These are phyloP conservation scores for Drosophila mercatorum DNA, from an alignment of 2,888 invertebrate species.

Conservation along the genomic window DNA sequence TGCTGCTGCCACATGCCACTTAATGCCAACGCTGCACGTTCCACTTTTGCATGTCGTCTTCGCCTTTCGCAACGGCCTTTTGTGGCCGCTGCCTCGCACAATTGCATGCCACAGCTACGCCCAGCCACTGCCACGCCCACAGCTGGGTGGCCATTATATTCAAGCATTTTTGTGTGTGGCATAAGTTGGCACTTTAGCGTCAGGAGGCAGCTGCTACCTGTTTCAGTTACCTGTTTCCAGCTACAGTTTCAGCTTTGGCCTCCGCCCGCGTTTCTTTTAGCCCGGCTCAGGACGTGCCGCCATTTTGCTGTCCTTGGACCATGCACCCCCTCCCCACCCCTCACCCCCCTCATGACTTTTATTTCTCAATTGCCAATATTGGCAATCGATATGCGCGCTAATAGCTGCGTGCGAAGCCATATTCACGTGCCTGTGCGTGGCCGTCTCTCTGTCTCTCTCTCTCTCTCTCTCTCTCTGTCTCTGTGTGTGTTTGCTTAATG, in stretches of 20 bases:
- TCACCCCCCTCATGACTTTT: slow-evolving; percentile 14
- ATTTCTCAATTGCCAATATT: slow-evolving; percentile 67
- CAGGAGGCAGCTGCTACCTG: slow-evolving; percentile 78
- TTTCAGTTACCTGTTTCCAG: slow-evolving; percentile 35
- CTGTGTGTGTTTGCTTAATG: slow-evolving; percentile 48
- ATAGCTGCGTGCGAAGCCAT: slow-evolving; percentile 45
- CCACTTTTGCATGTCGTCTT: slow-evolving; percentile 69
- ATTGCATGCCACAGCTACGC: slow-evolving; percentile 62
- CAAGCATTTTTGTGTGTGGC: slow-evolving; percentile 75
- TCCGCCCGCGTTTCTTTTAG: slow-evolving; percentile 47
- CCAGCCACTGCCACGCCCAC: neutral
- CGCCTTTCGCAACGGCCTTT: slow-evolving; percentile 52
- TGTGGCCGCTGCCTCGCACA: slow-evolving; percentile 54
- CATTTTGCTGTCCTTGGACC: slow-evolving; percentile 51
- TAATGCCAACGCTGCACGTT: slow-evolving; percentile 78
- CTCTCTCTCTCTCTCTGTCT: neutral
- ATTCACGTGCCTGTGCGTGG: slow-evolving; percentile 3
- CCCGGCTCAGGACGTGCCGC: slow-evolving; percentile 39
- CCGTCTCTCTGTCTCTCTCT: neutral
- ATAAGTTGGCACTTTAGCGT: slow-evolving; percentile 79
- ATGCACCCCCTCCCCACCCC: slow-evolving; percentile 3
- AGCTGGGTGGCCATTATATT: slow-evolving; percentile 64
- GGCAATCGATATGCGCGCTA: slow-evolving; percentile 68
- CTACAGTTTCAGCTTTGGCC: slow-evolving; percentile 34
- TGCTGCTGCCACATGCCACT: slow-evolving; percentile 75